Conservation (phyloP, 2,888 invertebrate species). For the Uropetala carovei region DNA sequence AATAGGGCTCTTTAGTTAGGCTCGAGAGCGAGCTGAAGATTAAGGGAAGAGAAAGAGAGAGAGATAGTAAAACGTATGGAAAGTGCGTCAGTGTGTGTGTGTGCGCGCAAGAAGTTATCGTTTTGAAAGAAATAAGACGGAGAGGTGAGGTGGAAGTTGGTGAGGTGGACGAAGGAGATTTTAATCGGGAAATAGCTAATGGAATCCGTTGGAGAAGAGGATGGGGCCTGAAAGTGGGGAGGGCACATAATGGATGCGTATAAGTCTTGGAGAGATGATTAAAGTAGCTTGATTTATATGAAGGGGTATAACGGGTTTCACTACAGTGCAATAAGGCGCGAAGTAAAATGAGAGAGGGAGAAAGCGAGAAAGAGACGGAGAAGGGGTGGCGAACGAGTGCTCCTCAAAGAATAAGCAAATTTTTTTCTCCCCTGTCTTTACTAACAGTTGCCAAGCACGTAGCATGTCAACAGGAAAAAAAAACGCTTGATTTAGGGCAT, state of each 20-base stretch:
- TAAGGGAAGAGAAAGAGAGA: not conserved
- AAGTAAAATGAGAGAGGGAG: too few relatives aligned
- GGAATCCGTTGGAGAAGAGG: not conserved
- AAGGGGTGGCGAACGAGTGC: too few relatives aligned
- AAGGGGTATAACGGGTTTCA: not conserved
- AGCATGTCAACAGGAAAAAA: too few relatives aligned
- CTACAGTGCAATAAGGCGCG: too few relatives aligned
- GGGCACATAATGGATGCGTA: not conserved
- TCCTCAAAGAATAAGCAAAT: too few relatives aligned
- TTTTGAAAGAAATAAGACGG: slow-evolving; percentile 43
- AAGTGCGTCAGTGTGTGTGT: too few relatives aligned
- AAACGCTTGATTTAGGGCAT: too few relatives aligned
- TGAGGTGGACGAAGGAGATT: slow-evolving; percentile 26
- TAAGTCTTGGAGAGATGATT: not conserved
- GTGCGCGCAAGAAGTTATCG: not conserved
- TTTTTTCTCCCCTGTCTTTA: too few relatives aligned
- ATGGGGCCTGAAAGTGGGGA: not conserved
- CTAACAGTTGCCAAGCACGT: too few relatives aligned
- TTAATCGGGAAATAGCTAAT: slow-evolving; percentile 56
- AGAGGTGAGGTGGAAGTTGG: not conserved
- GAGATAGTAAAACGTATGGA: not conserved
- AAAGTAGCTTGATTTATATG: slow-evolving; percentile 7
- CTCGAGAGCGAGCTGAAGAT: not conserved
- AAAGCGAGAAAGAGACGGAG: too few relatives aligned
- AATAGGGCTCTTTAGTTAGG: not conserved